Evolutionary conservation across 2,113 vertebrate genomes (phyloP), one percentile per base, ranked within the genome.

Genomic region (Triplophysa dalaica): DNA sequence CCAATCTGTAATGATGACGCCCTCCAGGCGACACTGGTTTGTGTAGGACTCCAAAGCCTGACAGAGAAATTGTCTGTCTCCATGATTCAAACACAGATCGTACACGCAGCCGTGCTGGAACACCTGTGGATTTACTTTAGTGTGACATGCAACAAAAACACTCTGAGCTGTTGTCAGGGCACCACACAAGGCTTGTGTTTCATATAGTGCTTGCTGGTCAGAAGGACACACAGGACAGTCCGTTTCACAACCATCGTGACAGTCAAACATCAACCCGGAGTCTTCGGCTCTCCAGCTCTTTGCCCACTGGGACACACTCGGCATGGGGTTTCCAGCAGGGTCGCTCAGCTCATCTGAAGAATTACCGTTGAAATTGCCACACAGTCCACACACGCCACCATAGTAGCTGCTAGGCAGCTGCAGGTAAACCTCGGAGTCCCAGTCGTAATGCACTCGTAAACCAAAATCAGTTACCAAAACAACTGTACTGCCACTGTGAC

Each of bases 351-450:
- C 94, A 0, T 96, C 93, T 0, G 0, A 1, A 0, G 0, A 0
- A 0, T 89, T 50, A 0, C 90, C 90, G 0, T 94, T 91, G 82
- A 92, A 95, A 87, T 95, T 95, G 0, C 95, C 94, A 0, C 95
- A 96, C 62, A 96, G 91, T 38, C 95, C 95, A 0, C 93, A 92
- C 0, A 96, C 85, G 22, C 81, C 8, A 0, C 72, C 70, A 0
- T 87, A 67, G 1, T 95, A 97, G 69, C 86, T 90, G 60, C 87
- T 83, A 1, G 95, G 94, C 69, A 91, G 90, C 1, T 64, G 85
- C 19, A 88, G 85, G 0, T 84, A 67, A 17, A 94, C 70, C 0
- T 4, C 29, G 79, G 84, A 83, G 0, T 89, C 41, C 92, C 93
- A 94, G 73, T 93, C 85, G 0, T 89, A 95, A 45, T 89, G 89